Conservation (phyloP, 2,113 vertebrate species). For the Lasiurus borealis region DNA sequence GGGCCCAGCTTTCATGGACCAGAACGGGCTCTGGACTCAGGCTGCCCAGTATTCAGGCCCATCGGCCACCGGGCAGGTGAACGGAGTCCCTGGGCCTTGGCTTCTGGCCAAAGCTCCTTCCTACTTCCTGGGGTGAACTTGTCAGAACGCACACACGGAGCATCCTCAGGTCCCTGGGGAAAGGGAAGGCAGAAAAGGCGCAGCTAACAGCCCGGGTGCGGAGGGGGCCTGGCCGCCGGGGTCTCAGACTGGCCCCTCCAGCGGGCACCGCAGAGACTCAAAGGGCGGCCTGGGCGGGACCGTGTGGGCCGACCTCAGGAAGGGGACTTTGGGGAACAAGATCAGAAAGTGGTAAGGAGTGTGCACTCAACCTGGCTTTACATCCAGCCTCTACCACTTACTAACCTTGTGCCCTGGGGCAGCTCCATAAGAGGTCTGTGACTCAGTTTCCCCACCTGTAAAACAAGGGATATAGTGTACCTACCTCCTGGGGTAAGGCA, state of each 20-base stretch:
- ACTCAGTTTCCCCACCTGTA: background rate
- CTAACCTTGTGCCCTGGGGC: background rate
- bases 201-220: accelerated
- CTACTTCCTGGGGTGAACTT: background rate
- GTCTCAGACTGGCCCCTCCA: background rate
- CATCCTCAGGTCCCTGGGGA: background rate
- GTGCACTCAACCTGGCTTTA: background rate
- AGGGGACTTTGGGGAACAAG: background rate
- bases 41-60: background rate
- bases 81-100: background rate
- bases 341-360: accelerated
- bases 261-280: background rate
- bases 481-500: background rate
- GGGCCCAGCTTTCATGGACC: background rate
- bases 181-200: no score
- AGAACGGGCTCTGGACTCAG: background rate
- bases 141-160: background rate
- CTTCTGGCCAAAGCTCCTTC: background rate
- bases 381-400: background rate
- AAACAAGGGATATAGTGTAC: background rate
- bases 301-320: accelerated
- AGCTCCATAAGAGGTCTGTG: background rate
- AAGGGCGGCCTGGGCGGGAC: background rate
- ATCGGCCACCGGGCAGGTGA: background rate
- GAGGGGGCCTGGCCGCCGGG: background rate